Evolutionary conservation across 1,140 invertebrate genomes (phyloP).

Genomic region (Drosophila lacteicornis): DNA sequence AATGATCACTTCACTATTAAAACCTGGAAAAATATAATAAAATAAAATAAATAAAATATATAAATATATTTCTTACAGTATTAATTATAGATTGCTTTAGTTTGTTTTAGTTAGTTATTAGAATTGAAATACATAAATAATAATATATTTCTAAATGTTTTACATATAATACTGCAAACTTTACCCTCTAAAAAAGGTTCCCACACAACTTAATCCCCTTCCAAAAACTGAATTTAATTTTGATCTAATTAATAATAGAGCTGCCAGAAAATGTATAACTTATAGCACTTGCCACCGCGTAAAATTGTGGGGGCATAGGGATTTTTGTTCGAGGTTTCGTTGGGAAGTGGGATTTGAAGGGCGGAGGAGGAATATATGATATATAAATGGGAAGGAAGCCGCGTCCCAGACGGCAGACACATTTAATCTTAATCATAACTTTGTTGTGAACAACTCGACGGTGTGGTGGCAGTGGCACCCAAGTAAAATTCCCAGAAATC

Average conservation of each 20-base stretch:
- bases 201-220: constrained; percentile 9
- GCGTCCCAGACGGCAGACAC: constrained; percentile 44
- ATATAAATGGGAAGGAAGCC: constrained; percentile 35
- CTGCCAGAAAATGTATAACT: constrained; percentile 44
- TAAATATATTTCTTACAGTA: not conserved
- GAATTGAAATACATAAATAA: not conserved
- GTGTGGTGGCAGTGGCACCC: constrained; percentile 49
- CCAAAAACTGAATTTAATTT: constrained; percentile 9
- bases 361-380: constrained; percentile 8
- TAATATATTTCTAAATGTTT: not conserved
- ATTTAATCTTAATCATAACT: constrained; percentile 78
- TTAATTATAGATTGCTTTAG: not conserved
- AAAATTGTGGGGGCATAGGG: constrained; percentile 15
- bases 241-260: constrained; percentile 76
- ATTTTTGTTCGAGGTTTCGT: not conserved
- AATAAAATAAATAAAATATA: not conserved
- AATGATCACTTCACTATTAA: not conserved
- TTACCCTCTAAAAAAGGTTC: constrained; percentile 14
- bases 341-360: not conserved
- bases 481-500: constrained; percentile 75
- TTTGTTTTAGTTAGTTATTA: no score
- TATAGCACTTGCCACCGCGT: constrained; percentile 74
- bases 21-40: not conserved
- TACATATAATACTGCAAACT: not conserved
- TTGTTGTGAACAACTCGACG: constrained; percentile 62